Conservation (phyloP, 2,797 vertebrate genomes). For the Alca torda region DNA sequence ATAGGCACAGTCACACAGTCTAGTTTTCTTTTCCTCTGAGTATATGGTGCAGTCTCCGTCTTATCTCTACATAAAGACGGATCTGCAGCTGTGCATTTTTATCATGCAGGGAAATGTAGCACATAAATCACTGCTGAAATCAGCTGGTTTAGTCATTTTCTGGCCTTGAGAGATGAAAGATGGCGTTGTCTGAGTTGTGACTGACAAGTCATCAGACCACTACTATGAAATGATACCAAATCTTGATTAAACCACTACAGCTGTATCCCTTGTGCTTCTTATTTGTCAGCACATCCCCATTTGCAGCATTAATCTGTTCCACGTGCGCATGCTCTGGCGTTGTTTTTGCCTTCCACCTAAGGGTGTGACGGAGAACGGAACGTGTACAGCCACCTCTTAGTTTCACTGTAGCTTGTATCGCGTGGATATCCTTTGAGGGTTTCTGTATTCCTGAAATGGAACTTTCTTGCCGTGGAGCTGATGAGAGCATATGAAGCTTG, state of each 20-base stretch:
- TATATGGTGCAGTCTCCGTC: neutral
- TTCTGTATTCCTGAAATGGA: neutral
- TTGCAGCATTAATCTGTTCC: neutral
- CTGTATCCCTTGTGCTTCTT: neutral
- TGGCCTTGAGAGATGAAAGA: neutral
- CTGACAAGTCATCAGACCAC: neutral
- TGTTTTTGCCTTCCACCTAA: neutral
- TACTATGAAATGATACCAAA: neutral
- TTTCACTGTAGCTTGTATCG: neutral
- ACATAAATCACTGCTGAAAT: neutral
- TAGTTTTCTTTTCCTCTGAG: neutral
- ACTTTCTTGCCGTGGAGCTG: neutral
- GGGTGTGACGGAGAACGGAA: neutral
- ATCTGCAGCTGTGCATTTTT: neutral
- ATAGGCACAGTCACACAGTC: neutral
- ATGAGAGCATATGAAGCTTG: neutral
- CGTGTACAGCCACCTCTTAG: accelerated
- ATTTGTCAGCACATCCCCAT: neutral
- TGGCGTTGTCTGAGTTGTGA: neutral
- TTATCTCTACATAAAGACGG: neutral
- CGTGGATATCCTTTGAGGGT: neutral
- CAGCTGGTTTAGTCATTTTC: neutral
- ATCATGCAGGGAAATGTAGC: neutral
- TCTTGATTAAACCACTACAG: neutral
- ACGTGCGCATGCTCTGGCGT: neutral